Evolutionary conservation across 2,888 invertebrate species (phyloP), one percentile per base, ranked within the genome.

Genomic region (Cheilosia urbana): DNA sequence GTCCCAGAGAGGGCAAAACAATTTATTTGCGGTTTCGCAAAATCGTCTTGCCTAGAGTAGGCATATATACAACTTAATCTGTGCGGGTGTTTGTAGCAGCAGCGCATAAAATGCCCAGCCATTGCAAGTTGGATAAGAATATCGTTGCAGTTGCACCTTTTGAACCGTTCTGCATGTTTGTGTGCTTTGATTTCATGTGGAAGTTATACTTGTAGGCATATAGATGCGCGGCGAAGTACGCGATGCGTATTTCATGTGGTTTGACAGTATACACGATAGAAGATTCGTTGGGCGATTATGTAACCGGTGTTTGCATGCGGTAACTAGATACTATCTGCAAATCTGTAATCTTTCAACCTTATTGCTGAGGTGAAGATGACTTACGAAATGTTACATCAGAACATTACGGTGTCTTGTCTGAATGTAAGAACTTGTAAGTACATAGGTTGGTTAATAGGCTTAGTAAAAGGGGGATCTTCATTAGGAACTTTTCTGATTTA

Each of bases 221-320:
- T 17, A 53, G 53, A 71, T 21, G 60, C 51, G 55, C 24, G 47
- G 45, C 37, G 24, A 42, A 53, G 40, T 51, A 57, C 49, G 66
- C 62, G 40, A 47, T 73, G 83, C 72, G 79, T 73, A 53, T 84
- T 79, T 79, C 60, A 58, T 79, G 79, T 66, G 75, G 68, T 79
- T 75, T 65, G 37, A n/a, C 51, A 47, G n/a, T 71, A 47, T 24
- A 47, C 21, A 37, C 49, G 19, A 58, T 68, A 53, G 60, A 75
- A 69, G 71, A 65, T 65, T 71, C 53, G 58, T 63, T 69, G 42
- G 55, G 7, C 6, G 37, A 66, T 79, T 75, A 69, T 69, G 79
- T 69, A 79, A 84, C 47, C 60, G 40, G 51, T 53, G 71, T 77
- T 82, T 84, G 51, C 47, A 42, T 19, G 5, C 27, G 69, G 79